Conservation (phyloP, 2,113 vertebrate genomes). For the Amazona vittata region DNA sequence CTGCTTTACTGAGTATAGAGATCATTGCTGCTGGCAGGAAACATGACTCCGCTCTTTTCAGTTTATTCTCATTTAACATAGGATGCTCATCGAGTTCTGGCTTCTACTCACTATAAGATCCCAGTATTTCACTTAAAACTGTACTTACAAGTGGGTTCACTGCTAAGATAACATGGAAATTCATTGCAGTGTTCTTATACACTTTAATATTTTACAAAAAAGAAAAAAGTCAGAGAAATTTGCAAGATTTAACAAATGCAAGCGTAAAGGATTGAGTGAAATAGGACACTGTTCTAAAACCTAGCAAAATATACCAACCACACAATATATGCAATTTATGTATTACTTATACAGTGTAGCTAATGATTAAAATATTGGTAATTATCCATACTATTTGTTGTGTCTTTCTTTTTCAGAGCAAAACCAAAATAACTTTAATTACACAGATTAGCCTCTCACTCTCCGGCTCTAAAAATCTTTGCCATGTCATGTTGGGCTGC, state of each 20-base stretch:
- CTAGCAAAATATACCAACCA: not conserved
- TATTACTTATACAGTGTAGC: not conserved
- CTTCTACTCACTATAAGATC: not conserved
- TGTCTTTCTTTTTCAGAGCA: not conserved
- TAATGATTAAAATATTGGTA: not conserved
- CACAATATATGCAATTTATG: not conserved
- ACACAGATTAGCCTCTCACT: not conserved
- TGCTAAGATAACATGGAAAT: not conserved
- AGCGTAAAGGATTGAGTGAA: not conserved
- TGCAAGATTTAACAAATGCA: not conserved
- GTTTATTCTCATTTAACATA: not conserved
- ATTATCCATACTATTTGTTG: not conserved
- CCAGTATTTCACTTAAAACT: not conserved
- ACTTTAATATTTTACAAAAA: not conserved
- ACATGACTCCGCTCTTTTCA: not conserved
- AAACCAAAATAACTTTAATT: not conserved
- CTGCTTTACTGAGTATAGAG: not conserved
- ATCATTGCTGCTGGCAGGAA: not conserved
- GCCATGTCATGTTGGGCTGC: not conserved
- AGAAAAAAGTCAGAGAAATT: not conserved
- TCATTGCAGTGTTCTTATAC: not conserved
- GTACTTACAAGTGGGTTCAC: not conserved
- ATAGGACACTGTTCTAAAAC: not conserved
- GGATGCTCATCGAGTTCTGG: not conserved
- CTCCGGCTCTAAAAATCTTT: not conserved